A percentile compares a stretch with the other conserved stretches of the same genome.
Conservation (phyloP, 2,113 vertebrate genomes). For the Ia io region DNA sequence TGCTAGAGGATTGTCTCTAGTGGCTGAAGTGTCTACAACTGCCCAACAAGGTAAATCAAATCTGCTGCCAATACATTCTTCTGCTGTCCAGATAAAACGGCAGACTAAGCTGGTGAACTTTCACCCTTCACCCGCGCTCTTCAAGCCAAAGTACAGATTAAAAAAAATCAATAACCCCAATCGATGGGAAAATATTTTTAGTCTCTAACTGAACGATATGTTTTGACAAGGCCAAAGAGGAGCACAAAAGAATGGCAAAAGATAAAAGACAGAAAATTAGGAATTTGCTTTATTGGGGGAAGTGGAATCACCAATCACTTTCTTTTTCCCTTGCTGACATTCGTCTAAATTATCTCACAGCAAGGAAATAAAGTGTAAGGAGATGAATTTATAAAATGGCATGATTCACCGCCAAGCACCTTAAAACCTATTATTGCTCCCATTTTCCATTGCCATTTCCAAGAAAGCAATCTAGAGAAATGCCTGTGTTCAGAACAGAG, state of each 20-base stretch:
- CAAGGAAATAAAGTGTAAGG: slow-evolving; percentile 82
- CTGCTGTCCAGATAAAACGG: slow-evolving; percentile 87
- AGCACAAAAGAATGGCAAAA: slow-evolving; percentile 86
- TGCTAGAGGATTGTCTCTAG: slow-evolving; percentile 78
- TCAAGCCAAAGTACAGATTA: slow-evolving; percentile 91
- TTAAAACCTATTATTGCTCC: slow-evolving; percentile 71
- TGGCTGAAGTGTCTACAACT: slow-evolving; percentile 81
- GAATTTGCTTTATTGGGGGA: slow-evolving; percentile 86
- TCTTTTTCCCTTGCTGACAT: slow-evolving; percentile 76
- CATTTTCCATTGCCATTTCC: slow-evolving; percentile 64
- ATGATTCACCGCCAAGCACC: slow-evolving; percentile 77
- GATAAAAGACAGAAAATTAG: slow-evolving; percentile 89
- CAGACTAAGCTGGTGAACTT: slow-evolving; percentile 89
- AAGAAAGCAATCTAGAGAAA: slow-evolving; percentile 68
- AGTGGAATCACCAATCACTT: slow-evolving; percentile 81
- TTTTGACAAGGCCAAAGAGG: slow-evolving; percentile 87
- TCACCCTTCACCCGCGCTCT: slow-evolving; percentile 90
- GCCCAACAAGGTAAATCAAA: slow-evolving; percentile 87
- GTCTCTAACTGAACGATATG: slow-evolving; percentile 90
- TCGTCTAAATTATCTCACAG: slow-evolving; percentile 81
- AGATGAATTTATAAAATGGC: slow-evolving; percentile 83
- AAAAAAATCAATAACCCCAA: slow-evolving; percentile 92
- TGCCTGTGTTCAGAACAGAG: neutral
- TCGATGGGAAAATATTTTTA: slow-evolving; percentile 92
- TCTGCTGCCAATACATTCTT: slow-evolving; percentile 87